Percentiles rank a stretch among this genome's conserved stretches.
These are phyloP conservation scores for Pomatostomus ruficeps DNA, from an alignment of 2,113 vertebrate genomes.

Conservation along the genomic window DNA sequence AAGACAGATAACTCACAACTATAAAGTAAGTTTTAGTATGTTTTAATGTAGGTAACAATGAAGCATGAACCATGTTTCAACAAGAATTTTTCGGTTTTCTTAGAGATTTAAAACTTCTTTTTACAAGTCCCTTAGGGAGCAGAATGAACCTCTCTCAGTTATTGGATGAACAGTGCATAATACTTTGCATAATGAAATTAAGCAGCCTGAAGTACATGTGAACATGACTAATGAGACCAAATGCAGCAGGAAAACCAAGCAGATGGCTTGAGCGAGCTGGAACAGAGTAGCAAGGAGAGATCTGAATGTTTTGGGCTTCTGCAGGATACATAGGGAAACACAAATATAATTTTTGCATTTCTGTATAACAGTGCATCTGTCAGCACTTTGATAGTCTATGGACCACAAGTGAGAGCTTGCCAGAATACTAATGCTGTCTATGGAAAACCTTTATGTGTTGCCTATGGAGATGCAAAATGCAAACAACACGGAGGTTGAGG, in stretches of 20 bases:
- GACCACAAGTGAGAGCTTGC: neutral
- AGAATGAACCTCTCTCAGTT: constrained; percentile 15
- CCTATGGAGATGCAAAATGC: neutral
- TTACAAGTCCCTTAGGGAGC: constrained; percentile 9
- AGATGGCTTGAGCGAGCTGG: constrained; percentile 9
- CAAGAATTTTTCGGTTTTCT: constrained; percentile 32
- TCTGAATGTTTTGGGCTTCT: neutral
- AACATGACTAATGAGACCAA: constrained; percentile 56
- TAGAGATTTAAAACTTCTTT: constrained; percentile 14
- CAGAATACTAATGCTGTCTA: neutral
- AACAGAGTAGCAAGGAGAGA: neutral
- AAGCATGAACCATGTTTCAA: constrained; percentile 20
- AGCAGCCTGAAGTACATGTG: constrained; percentile 50
- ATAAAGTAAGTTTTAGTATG: neutral
- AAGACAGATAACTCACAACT: neutral
- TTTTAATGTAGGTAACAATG: neutral
- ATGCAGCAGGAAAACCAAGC: constrained; percentile 46
- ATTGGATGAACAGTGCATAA: constrained; percentile 46
- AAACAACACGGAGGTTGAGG: neutral
- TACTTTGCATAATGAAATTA: constrained; percentile 55
- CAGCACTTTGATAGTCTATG: neutral
- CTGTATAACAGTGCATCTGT: neutral
- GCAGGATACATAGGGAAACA: neutral
- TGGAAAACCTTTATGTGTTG: neutral
- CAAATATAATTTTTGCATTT: constrained; percentile 11